Conservation (phyloP, 2,113 vertebrate genomes). For the Antechinus flavipes region DNA sequence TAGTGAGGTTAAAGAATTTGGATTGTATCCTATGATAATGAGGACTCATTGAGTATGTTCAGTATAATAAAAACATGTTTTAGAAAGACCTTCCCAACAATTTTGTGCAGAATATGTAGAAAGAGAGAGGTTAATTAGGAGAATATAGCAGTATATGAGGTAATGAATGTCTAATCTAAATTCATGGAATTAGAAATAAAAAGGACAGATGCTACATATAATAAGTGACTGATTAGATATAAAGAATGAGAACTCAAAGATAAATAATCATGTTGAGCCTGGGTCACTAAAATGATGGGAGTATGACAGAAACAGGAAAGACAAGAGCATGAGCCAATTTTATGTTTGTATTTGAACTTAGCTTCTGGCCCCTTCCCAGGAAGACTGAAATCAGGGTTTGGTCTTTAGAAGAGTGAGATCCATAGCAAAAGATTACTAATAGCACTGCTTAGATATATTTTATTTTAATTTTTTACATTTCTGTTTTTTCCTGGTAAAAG, state of each 20-base stretch:
- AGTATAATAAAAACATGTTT: neutral
- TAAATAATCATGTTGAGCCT: neutral
- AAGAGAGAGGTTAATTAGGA: neutral
- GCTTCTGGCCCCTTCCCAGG: constrained; percentile 17
- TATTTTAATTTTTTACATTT: neutral
- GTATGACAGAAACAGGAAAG: constrained; percentile 22
- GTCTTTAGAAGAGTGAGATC: neutral
- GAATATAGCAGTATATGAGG: neutral
- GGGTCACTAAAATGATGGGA: neutral
- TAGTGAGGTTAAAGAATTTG: neutral
- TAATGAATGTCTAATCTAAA: neutral
- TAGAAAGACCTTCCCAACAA: neutral
- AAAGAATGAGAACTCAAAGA: constrained; percentile 1
- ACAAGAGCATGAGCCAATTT: constrained; percentile 19
- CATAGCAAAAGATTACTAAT: neutral
- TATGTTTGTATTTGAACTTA: constrained; percentile 39
- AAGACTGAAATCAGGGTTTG: constrained; percentile 15
- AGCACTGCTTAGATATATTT: neutral
- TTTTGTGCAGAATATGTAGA: neutral
- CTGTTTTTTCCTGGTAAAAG: neutral
- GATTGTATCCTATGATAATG: neutral
- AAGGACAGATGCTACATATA: neutral
- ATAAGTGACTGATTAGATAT: neutral
- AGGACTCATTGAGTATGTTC: neutral
- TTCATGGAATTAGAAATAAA: neutral